Conservation (phyloP, 2,113 vertebrate species). For the Grammomys surdaster region DNA sequence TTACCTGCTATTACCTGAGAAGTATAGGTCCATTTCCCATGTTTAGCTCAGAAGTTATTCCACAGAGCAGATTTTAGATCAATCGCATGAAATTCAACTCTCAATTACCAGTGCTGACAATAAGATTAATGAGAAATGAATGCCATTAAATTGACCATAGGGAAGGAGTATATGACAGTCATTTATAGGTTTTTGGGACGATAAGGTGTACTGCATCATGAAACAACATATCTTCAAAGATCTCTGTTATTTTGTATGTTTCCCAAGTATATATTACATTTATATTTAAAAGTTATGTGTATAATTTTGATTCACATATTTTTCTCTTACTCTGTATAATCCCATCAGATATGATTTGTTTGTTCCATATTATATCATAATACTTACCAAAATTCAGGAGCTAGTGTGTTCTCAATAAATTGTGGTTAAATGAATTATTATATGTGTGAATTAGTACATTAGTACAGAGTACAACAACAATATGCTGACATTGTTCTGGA, state of each 20-base stretch:
- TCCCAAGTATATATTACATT: background rate
- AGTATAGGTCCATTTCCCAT: background rate
- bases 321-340: background rate
- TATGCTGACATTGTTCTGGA: background rate
- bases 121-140: background rate
- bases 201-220: background rate
- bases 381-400: fast-evolving
- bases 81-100: background rate
- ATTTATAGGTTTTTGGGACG: background rate
- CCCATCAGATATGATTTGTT: background rate
- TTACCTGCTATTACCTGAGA: background rate
- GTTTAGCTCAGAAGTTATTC: background rate
- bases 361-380: background rate
- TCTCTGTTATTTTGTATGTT: background rate
- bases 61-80: background rate
- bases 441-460: background rate
- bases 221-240: background rate
- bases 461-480: background rate
- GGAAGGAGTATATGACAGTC: background rate
- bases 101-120: background rate
- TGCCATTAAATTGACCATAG: background rate
- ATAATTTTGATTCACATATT: background rate
- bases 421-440: background rate
- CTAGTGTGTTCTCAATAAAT: background rate
- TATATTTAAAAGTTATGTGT: background rate